phyloP scores from a whole-genome alignment of 2,888 invertebrate genomes.

The Caenorhabditis uteleia region DNA sequence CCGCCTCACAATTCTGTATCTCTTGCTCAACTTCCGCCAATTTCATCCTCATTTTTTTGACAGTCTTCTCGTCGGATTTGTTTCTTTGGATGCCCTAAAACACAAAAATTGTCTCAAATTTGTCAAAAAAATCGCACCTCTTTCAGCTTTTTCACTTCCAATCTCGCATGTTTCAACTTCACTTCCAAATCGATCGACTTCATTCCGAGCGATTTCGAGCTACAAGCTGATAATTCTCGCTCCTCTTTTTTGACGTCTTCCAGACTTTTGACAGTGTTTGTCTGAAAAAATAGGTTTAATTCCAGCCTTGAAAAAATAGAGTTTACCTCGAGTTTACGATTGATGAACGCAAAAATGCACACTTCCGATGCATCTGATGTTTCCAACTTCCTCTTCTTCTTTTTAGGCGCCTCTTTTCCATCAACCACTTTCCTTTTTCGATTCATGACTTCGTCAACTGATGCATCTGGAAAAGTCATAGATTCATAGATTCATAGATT shows the following conservation, averaged over 20 bases:
- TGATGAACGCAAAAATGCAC: constrained; percentile 47
- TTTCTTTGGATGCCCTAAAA: neutral
- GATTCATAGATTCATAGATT: no score
- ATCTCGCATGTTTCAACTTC: constrained; percentile 6
- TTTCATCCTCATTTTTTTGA: neutral
- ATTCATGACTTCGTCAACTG: constrained; percentile 39
- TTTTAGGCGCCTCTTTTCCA: constrained; percentile 8
- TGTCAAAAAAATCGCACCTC: neutral
- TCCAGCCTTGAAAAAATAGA: no score
- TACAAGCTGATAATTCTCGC: constrained; percentile 11
- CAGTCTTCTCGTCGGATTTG: neutral
- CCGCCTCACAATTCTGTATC: neutral
- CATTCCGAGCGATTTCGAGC: neutral
- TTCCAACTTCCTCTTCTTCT: constrained; percentile 12
- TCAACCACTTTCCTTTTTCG: constrained; percentile 33
- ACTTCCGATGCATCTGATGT: constrained; percentile 10
- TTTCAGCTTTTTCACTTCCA: constrained; percentile 10
- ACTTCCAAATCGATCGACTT: constrained; percentile 6
- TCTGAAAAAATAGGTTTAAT: constrained; percentile 10
- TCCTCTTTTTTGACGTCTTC: constrained; percentile 18
- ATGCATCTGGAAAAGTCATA: constrained; percentile 37
- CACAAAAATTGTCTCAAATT: neutral
- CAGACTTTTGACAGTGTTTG: constrained; percentile 8
- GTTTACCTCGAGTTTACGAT: constrained; percentile 27
- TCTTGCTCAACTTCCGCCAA: neutral